Evolutionary conservation across 2,888 invertebrate species (phyloP).

Genomic region (Daptonema setosum): DNA sequence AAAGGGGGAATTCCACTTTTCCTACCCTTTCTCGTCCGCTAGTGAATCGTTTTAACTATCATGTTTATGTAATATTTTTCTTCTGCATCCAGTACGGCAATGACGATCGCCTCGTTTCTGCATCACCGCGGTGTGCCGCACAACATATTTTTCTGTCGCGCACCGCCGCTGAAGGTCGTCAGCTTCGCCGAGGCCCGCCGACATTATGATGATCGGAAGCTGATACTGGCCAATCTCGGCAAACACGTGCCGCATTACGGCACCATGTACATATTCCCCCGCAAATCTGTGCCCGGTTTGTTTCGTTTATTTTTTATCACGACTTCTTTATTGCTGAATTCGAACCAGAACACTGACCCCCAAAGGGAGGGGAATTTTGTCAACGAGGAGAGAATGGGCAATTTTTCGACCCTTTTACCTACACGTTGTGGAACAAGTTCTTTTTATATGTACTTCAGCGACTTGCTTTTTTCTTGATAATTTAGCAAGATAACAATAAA

Average conservation of each 20-base stretch:
- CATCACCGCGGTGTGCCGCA: slow-evolving; percentile 20
- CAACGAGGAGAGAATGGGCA: no score
- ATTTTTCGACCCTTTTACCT: no score
- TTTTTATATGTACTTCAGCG: neutral
- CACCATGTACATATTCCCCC: slow-evolving; percentile 23
- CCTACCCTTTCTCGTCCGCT: no score
- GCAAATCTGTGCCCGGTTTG: slow-evolving; percentile 12
- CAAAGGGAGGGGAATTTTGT: no score
- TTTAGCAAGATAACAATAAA: no score
- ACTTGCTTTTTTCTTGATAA: neutral
- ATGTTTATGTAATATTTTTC: no score
- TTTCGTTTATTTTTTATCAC: neutral
- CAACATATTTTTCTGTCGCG: slow-evolving; percentile 21
- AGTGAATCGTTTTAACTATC: no score
- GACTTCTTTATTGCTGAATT: no score
- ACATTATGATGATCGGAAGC: slow-evolving; percentile 11
- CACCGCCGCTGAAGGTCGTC: neutral
- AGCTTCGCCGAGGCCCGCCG: neutral
- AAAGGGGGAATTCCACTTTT: no score
- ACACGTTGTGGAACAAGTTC: no score
- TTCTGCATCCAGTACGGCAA: slow-evolving; percentile 1
- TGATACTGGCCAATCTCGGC: neutral
- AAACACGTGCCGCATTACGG: slow-evolving; percentile 8
- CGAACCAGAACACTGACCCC: no score
- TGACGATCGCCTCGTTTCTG: slow-evolving; percentile 15